Evolutionary conservation across 2,113 vertebrate species (phyloP), one percentile per base, ranked within the genome.

Genomic region (Melanerpes formicivorus): DNA sequence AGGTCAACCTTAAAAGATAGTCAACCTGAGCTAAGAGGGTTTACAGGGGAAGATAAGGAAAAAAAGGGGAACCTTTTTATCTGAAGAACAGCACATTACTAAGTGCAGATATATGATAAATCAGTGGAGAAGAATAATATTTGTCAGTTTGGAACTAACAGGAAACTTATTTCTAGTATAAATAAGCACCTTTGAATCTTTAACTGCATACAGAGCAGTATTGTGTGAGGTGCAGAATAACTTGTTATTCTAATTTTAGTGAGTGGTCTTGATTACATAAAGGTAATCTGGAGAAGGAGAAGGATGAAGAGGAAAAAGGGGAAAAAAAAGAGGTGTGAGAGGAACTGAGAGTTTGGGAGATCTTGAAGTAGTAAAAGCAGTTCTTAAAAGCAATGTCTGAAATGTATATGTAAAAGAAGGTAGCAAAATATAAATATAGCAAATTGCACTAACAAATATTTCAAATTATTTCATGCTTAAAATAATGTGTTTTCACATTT

Each of bases 1-100:
- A 95, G 91, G 93, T 95, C 92, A 95, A 74, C 32, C 42, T 90
- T 83, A 80, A 90, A 91, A 88, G 42, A 86, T 71, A 40, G 56
- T 75, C 90, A 91, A 54, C 65, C 27, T 75, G 56, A 91, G 58
- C 32, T 37, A 85, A 16, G 9, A 77, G 13, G 3, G 21, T 40
- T 84, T 70, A 55, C 5, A 42, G 5, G 10, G 46, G n/a, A 77
- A 93, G 84, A 79, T 26, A 14, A 42, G 15, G 26, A 63, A 67
- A 80, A 77, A 77, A 42, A 3, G 7, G 8, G 9, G 8, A 42
- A 4, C 11, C 4, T 50, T 86, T 54, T 80, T 25, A 30, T 73
- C 29, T 70, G n/a, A 95, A 63, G 16, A 84, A 5, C 6, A 73
- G 10, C 19, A 29, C 11, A 26, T 26, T 48, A 5, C 34, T 22